These are phyloP conservation scores for Dallia pectoralis DNA, from an alignment of 2,797 vertebrate species.

Conservation along the genomic window DNA sequence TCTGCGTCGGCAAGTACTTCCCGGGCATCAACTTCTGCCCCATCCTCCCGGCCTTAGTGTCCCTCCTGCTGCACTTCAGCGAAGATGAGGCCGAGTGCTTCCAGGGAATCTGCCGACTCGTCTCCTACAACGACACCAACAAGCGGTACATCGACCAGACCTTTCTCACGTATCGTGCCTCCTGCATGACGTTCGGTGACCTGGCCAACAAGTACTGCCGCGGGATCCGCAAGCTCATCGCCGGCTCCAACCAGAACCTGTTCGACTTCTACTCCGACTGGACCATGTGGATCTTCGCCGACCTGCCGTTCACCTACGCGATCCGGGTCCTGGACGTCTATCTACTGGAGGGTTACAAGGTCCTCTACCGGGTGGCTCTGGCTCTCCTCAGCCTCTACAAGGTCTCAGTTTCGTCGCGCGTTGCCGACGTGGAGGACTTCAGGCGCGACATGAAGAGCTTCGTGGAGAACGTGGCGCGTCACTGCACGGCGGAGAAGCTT, in stretches of 20 bases:
- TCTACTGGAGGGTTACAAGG: conserved; percentile 86
- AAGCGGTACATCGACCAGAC: conserved; percentile 83
- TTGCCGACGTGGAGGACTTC: conserved; percentile 76
- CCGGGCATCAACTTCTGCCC: conserved; percentile 84
- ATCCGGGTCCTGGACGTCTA: conserved; percentile 84
- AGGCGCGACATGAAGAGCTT: conserved; percentile 81
- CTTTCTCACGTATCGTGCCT: conserved; percentile 81
- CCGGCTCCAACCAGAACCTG: conserved; percentile 78
- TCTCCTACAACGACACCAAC: conserved; percentile 78
- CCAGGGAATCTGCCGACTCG: conserved; percentile 75
- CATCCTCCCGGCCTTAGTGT: conserved; percentile 78
- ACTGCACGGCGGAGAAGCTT: conserved; percentile 71
- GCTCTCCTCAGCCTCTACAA: conserved; percentile 82
- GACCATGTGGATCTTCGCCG: conserved; percentile 87
- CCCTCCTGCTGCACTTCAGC: conserved; percentile 85
- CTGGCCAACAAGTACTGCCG: conserved; percentile 86
- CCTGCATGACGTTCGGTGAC: conserved; percentile 89
- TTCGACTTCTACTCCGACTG: conserved; percentile 87
- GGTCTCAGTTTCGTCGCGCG: conserved; percentile 68
- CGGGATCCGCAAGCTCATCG: conserved; percentile 83
- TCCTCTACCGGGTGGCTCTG: conserved; percentile 85
- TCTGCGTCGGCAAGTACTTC: conserved; percentile 75
- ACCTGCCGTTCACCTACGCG: conserved; percentile 83
- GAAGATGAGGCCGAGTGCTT: conserved; percentile 85
- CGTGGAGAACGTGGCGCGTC: conserved; percentile 70